These are phyloP conservation scores for Acipenser transmontanus DNA, from an alignment of 2,797 vertebrate genomes.

Conservation along the genomic window DNA sequence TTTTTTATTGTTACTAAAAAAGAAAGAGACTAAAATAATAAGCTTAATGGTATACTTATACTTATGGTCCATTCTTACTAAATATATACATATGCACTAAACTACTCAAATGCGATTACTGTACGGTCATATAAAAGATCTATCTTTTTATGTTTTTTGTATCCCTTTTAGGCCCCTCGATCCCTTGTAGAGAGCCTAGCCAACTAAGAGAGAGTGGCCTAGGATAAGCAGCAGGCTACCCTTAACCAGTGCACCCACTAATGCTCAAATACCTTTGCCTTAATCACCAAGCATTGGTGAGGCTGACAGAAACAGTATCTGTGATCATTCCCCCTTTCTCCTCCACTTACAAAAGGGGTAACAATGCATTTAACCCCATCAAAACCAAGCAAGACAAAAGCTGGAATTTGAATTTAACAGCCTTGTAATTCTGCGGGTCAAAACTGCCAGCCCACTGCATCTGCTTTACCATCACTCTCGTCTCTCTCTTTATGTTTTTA, in stretches of 20 bases:
- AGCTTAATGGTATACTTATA: conserved; percentile 51
- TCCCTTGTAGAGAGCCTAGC: conserved; percentile 27
- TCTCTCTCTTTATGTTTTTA: not conserved
- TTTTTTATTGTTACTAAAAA: conserved; percentile 16
- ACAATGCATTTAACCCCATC: conserved; percentile 1
- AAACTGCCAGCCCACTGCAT: not conserved
- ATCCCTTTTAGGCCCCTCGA: conserved; percentile 58
- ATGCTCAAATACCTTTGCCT: conserved; percentile 15
- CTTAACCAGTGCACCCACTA: conserved; percentile 11
- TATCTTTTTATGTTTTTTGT: conserved; percentile 74
- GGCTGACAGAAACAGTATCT: not conserved
- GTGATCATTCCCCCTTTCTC: conserved; percentile 21
- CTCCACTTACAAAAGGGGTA: not conserved
- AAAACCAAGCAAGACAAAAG: not conserved
- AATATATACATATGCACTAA: conserved; percentile 43
- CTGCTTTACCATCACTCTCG: not conserved
- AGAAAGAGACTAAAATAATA: conserved; percentile 53
- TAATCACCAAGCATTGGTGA: not conserved
- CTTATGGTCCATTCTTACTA: conserved; percentile 41
- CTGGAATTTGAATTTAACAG: not conserved
- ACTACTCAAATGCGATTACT: conserved; percentile 74
- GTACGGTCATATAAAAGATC: conserved; percentile 54
- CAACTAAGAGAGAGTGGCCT: not conserved
- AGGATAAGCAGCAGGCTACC: too few species aligned
- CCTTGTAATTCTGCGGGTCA: not conserved